Percentiles rank a stretch among this genome's conserved stretches.
Conservation (phyloP, 2,797 vertebrate species). For the Euphonia xanthogaster region DNA sequence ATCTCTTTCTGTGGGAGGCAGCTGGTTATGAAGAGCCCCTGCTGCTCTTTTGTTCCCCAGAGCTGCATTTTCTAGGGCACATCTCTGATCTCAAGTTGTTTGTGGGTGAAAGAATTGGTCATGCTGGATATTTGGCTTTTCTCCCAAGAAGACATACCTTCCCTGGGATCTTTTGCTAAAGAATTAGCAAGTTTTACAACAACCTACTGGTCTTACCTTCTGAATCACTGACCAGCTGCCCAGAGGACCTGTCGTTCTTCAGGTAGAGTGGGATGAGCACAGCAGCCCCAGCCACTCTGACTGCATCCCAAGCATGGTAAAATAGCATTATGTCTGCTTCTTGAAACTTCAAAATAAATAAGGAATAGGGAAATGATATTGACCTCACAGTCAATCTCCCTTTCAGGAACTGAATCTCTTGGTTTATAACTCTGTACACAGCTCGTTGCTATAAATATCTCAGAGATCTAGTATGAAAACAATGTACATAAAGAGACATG, state of each 20-base stretch:
- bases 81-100: neutral
- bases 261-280: neutral
- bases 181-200: neutral
- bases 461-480: neutral
- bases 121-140: neutral
- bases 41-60: neutral
- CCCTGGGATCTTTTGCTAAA: neutral
- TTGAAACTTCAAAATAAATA: conserved; percentile 29
- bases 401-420: conserved; percentile 29
- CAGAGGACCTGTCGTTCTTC: neutral
- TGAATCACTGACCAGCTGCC: neutral
- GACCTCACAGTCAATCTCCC: conserved; percentile 3
- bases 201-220: neutral
- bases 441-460: conserved; percentile 31
- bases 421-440: conserved; percentile 8
- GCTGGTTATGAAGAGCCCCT: neutral
- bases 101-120: neutral
- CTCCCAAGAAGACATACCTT: neutral
- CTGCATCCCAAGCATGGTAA: neutral
- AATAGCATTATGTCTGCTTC: neutral
- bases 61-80: neutral
- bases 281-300: neutral
- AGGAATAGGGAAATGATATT: neutral
- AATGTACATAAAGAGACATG: neutral
- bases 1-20: neutral